These are phyloP conservation scores for Passer domesticus DNA, from an alignment of 2,113 vertebrate genomes.

Conservation along the genomic window DNA sequence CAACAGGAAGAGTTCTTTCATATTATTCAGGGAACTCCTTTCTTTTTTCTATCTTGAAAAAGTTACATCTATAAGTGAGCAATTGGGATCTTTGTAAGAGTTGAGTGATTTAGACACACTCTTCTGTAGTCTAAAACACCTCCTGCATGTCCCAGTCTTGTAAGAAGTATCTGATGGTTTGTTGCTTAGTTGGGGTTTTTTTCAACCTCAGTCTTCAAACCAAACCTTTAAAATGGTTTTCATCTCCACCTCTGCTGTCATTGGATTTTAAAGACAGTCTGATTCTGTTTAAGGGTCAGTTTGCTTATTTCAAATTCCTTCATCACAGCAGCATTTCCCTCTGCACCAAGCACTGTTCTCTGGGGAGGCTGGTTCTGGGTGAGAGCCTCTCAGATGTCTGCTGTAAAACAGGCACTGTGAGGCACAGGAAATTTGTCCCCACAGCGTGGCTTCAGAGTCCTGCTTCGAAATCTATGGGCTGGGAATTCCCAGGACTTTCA, in stretches of 20 bases:
- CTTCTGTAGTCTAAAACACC: not conserved
- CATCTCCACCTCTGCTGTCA: not conserved
- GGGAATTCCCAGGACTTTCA: not conserved
- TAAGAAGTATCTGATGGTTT: not conserved
- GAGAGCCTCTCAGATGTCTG: not conserved
- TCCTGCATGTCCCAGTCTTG: not conserved
- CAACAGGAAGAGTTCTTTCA: not conserved
- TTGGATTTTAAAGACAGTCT: not conserved
- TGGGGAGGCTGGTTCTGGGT: not conserved
- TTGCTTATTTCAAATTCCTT: not conserved
- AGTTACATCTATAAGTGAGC: not conserved
- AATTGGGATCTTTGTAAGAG: not conserved
- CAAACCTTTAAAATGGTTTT: not conserved
- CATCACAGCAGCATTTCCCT: not conserved
- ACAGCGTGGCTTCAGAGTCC: not conserved
- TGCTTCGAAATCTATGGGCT: not conserved
- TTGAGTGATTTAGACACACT: not conserved
- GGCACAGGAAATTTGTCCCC: not conserved
- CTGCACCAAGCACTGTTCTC: not conserved
- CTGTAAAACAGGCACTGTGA: not conserved
- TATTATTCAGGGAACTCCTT: not conserved
- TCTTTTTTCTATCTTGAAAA: not conserved
- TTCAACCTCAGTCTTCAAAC: not conserved
- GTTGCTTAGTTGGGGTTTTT: fast-evolving
- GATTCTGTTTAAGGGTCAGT: not conserved